Conservation (phyloP, 2,797 vertebrate species). For the Neosilurus mollespiculum region DNA sequence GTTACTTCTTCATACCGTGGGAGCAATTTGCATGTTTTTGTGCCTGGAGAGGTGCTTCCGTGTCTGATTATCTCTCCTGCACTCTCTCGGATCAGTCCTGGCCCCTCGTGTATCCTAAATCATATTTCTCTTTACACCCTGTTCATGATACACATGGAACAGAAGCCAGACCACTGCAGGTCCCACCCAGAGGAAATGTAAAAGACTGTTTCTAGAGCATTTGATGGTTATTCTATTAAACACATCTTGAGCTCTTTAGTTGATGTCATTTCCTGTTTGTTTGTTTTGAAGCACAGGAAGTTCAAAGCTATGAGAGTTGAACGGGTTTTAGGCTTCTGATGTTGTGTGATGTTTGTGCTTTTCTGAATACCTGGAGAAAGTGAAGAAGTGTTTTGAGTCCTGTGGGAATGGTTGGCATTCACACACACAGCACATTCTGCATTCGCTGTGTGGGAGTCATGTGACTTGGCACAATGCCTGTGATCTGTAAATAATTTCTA, state of each 20-base stretch:
- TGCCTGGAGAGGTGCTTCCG: background rate
- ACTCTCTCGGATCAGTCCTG: background rate
- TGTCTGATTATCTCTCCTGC: background rate
- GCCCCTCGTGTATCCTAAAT: background rate
- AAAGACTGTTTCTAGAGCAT: background rate
- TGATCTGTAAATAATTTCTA: slow-evolving; percentile 7
- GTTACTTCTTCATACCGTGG: background rate
- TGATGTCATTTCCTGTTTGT: background rate
- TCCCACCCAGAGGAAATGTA: too few species aligned
- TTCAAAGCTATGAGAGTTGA: background rate
- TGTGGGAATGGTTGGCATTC: too few species aligned
- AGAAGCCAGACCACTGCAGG: background rate
- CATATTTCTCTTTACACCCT: background rate
- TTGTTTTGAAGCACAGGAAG: background rate
- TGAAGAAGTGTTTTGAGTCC: background rate
- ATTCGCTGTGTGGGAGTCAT: background rate
- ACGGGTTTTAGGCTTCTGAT: background rate
- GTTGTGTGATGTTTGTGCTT: background rate
- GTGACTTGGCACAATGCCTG: background rate
- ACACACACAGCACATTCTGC: background rate
- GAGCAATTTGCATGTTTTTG: background rate
- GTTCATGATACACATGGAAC: background rate
- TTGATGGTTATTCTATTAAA: background rate
- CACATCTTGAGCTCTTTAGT: background rate
- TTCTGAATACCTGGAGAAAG: background rate